Evolutionary conservation across 2,113 vertebrate species (phyloP), one percentile per base, ranked within the genome.

Genomic region (Calyptommatus sinebrachiatus): DNA sequence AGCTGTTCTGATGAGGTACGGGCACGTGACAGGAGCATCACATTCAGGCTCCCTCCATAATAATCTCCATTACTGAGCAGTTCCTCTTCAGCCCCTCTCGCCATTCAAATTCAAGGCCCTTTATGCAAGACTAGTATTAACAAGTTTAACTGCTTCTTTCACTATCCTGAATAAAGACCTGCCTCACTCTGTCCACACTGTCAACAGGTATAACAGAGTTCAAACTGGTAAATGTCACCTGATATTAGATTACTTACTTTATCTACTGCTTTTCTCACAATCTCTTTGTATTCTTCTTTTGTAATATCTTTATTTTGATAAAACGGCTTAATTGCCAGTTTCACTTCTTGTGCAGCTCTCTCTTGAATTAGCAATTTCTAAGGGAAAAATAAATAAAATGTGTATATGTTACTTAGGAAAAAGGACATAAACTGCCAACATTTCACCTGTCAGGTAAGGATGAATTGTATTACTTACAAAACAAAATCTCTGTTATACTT

Each of bases 291-390:
- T 78, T 99, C 98, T 57, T 99, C 98, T 94, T 99, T 99, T 20
- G 96, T 97, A 94, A 99, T 98, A 83, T 99, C 98, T 93, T 99
- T 99, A 90, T 97, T 99, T 94, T 99, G 98, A 93, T 99, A 99
- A 92, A 95, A 99, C 76, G 97, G 98, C 89, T 99, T 99, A 84
- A 99, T 99, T 20, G 98, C 98, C 0, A 94, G 91, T 88, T 99
- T 99, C 82, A 99, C 98, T 85, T 99, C 98, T 67, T 97, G 96
- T n/a, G 98, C 90, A 4, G 98, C 98, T 92, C 93, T 97, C 84
- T 99, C 98, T 85, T 99, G 97, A 89, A 99, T 98, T 90, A 97
- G 94, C 70, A 97, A 84, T 92, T 98, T 99, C 97, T 98, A 75
- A 31, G 87, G 73, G 16, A 57, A 57, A 87, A 76, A 71, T 88